Percentiles rank a stretch among this genome's conserved stretches.
These are phyloP conservation scores for Malurus leucopterus DNA, from an alignment of 2,797 vertebrate genomes.

Conservation along the genomic window DNA sequence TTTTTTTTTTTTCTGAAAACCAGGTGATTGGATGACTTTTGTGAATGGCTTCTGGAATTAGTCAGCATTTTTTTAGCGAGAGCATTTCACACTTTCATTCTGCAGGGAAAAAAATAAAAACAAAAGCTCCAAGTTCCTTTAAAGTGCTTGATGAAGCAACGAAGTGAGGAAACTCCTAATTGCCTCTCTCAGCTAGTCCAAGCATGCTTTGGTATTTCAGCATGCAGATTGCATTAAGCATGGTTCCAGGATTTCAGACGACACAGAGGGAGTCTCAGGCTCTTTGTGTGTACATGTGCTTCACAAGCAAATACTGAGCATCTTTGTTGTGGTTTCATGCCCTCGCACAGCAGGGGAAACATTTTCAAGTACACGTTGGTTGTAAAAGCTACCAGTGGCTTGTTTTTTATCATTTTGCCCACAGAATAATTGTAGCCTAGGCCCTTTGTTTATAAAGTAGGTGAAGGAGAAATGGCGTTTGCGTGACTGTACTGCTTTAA, in stretches of 20 bases:
- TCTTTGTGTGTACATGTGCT: background rate
- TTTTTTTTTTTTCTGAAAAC: background rate
- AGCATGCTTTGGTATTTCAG: slow-evolving; percentile 16
- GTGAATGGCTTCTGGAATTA: background rate
- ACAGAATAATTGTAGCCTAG: background rate
- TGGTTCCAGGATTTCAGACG: background rate
- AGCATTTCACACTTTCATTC: background rate
- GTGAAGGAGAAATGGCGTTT: background rate
- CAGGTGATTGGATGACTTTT: background rate
- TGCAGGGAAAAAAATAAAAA: accelerated
- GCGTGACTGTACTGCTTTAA: background rate
- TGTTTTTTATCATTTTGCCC: background rate
- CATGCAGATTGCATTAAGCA: background rate
- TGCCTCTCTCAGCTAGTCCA: slow-evolving; percentile 16
- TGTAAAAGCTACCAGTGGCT: background rate
- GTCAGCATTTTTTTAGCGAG: background rate
- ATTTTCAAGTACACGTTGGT: background rate
- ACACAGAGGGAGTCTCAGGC: background rate
- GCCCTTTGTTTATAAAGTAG: background rate
- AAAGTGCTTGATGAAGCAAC: background rate
- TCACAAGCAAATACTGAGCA: background rate
- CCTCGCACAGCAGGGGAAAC: background rate
- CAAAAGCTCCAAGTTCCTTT: background rate
- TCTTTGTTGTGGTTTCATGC: slow-evolving; percentile 18
- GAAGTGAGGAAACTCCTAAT: slow-evolving; percentile 18